Evolutionary conservation across 2,113 vertebrate genomes (phyloP), one percentile per base, ranked within the genome.

Genomic region (Penelope pileata): DNA sequence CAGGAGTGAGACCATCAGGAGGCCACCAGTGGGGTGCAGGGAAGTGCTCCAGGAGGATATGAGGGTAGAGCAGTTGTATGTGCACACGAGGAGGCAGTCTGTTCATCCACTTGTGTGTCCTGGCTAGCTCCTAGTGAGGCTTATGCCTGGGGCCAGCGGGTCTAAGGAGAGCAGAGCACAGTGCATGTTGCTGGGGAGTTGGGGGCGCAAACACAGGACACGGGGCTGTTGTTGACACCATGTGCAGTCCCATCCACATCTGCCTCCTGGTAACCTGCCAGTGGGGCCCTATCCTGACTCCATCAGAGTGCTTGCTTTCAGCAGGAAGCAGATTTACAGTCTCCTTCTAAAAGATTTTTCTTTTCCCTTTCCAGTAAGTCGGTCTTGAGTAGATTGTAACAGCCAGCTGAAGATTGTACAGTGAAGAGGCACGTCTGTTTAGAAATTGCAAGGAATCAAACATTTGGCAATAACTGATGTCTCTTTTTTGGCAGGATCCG

Each of bases 141-240:
- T 40, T 21, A 7, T 51, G 48, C 63, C n/a, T 76, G 60, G 43
- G 40, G 40, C 38, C 29, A 5, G 50, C 26, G 19, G 43, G 58
- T 68, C 36, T 3, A 10, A 67, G 21, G 29, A 43, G 59, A 67
- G 21, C 21, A 45, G 34, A 7, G 17, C 2, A 4, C 5, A 40
- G 23, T 1, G 10, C 21, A 36, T 60, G 62, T 48, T 83, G 62
- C 83, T 88, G 51, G 67, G 60, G 54, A 66, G 30, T 18, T 2
- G 1, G 0, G 9, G 53, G 40, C 8, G 24, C 2, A 1, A 48
- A 7, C 6, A 7, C 6, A 38, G 54, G 38, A 0, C 1, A 13
- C 1, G 23, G 34, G 51, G 15, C 0, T 0, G 38, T 9, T 2
- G 7, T 10, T 72, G 47, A 26, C 12, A 7, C 30, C 0, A 0